Base-by-base conservation (phyloP, 2,113 vertebrate genomes). In the Saiga tatarica region DNA sequence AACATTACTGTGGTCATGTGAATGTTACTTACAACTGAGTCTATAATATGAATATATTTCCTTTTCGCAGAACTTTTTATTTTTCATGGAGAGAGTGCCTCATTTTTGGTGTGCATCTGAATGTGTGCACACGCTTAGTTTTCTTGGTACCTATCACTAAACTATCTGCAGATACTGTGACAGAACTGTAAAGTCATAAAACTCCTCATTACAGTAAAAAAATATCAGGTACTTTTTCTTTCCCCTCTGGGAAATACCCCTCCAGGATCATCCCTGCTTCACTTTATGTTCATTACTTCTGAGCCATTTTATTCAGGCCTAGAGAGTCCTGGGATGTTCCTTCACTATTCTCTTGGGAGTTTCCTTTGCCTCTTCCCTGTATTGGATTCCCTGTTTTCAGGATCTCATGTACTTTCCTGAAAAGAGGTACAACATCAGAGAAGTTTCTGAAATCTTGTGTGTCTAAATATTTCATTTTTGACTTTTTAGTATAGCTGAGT, bases 401-500 rank as follows among this genome's bases (percentile, higher is more conserved):
- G 47, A 92, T 94, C 60, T 94, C 67, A 42, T 79, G 50, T 81
- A 86, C 67, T 96, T 93, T 95, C 42, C 84, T 52, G 33, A 39
- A 94, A 94, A 85, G 28, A 25, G 39, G 19, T 28, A 12, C 62
- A 52, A 85, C 39, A 91, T 45, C 87, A 33, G n/a, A 84, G 71
- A 91, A 57, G 23, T 85, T 95, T 97, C 85, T 88, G 33, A 85
- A 23, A 84, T 14, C 8, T 39, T 89, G 25, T 7, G 1, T 71
- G 36, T 71, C 79, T 87, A 83, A 91, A 79, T 88, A 57, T 52
- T 74, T 88, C 47, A 74, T 26, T 45, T 23, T 64, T 55, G 42
- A 79, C 91, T 79, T 88, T 53, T 93, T 91, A 93, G 79, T 78
- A 59, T 87, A 45, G 50, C 91, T 60, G 28, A 50, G 26, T 89